Conservation (phyloP, 1,140 invertebrate genomes). For the Drosophila pachea region DNA sequence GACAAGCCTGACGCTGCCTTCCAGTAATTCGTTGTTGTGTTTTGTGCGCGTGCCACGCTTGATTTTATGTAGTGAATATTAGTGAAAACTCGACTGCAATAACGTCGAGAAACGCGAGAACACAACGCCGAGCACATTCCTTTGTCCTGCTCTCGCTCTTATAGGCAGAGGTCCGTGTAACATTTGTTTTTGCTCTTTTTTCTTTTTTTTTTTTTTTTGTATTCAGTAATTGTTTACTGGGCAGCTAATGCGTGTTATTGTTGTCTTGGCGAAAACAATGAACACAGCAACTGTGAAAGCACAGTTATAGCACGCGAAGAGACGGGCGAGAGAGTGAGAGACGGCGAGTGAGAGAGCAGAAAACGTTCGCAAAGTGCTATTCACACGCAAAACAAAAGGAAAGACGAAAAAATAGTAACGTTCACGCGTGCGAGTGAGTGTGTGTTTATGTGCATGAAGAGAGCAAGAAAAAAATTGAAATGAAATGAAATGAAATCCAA, state of each 20-base stretch:
- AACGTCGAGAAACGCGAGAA: too few species aligned
- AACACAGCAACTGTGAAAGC: background rate
- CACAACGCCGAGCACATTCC: background rate
- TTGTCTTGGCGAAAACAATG: background rate
- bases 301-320: background rate
- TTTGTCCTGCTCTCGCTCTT: background rate
- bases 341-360: too few species aligned
- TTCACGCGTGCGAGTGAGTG: background rate
- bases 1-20: constrained; percentile 17
- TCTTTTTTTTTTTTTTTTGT: background rate
- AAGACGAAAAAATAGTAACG: background rate
- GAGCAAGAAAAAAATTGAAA: background rate
- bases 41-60: constrained; percentile 48
- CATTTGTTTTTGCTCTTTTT: background rate
- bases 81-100: too few species aligned
- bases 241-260: background rate
- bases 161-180: background rate
- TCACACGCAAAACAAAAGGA: background rate
- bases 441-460: background rate
- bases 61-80: background rate
- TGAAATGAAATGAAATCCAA: background rate
- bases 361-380: background rate
- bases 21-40: constrained; percentile 29
- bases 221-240: constrained; percentile 14
- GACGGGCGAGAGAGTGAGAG: too few species aligned